These are phyloP conservation scores for Baronia brevicornis DNA, from an alignment of 2,888 invertebrate species.

Conservation along the genomic window DNA sequence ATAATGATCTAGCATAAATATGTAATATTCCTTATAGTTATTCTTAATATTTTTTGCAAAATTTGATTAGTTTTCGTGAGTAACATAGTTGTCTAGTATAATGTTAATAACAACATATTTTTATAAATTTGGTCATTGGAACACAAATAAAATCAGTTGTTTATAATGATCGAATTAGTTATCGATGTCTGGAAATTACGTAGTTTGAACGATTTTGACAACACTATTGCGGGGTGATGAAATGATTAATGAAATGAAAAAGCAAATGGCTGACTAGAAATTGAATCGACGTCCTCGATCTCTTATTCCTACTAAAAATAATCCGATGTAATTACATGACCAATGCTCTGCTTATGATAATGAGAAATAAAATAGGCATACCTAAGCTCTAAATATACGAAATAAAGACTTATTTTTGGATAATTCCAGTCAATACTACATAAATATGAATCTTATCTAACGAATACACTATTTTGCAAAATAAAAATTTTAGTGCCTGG, in stretches of 20 bases:
- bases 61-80: too few species aligned
- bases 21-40: too few species aligned
- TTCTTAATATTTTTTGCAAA: too few species aligned
- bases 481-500: slow-evolving; percentile 41
- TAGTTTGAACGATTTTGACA: slow-evolving; percentile 2
- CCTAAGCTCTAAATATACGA: slow-evolving; percentile 48
- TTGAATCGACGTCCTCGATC: slow-evolving; percentile 34
- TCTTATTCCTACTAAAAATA: slow-evolving; percentile 54
- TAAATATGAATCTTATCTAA: slow-evolving; percentile 46
- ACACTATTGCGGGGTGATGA: slow-evolving; percentile 14
- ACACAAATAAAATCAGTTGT: too few species aligned
- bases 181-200: too few species aligned
- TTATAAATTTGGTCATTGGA: too few species aligned
- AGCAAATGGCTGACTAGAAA: slow-evolving; percentile 74
- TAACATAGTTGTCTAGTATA: too few species aligned
- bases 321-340: slow-evolving; percentile 77
- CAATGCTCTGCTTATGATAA: slow-evolving; percentile 75
- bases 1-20: too few species aligned
- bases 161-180: too few species aligned
- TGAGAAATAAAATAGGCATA: slow-evolving; percentile 75
- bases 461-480: slow-evolving; percentile 50
- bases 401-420: slow-evolving; percentile 52
- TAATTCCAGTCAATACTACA: slow-evolving; percentile 40
- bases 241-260: slow-evolving; percentile 58
- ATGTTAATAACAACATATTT: too few species aligned